Evolutionary conservation across 2,888 invertebrate species (phyloP).

Genomic region (Parthenolecanium corni): DNA sequence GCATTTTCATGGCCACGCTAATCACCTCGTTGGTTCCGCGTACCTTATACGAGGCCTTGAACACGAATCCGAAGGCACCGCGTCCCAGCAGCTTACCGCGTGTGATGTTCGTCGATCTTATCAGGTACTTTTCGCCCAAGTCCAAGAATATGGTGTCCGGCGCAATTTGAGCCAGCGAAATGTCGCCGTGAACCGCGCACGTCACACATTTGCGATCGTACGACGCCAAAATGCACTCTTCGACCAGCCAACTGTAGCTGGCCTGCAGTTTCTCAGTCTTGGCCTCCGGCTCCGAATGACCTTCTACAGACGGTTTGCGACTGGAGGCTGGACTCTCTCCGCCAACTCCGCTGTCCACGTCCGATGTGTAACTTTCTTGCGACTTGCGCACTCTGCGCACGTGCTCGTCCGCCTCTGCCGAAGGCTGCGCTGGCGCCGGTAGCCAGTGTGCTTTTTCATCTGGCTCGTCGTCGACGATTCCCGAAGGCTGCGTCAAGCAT

Average conservation of each 20-base stretch:
- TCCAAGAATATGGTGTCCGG: slow-evolving; percentile 89
- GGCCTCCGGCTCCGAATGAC: slow-evolving; percentile 47
- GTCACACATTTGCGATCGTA: slow-evolving; percentile 51
- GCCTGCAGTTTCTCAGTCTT: slow-evolving; percentile 36
- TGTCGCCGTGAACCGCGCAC: slow-evolving; percentile 70
- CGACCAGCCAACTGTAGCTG: slow-evolving; percentile 76
- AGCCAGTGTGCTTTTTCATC: not conserved
- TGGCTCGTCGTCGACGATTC: not conserved
- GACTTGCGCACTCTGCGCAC: slow-evolving; percentile 35
- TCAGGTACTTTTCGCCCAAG: slow-evolving; percentile 65
- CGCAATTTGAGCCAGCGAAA: slow-evolving; percentile 66
- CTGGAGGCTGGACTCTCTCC: slow-evolving; percentile 65
- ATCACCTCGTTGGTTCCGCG: slow-evolving; percentile 43
- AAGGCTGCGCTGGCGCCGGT: not conserved
- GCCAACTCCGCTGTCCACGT: slow-evolving; percentile 79
- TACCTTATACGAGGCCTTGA: slow-evolving; percentile 60
- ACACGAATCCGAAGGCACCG: slow-evolving; percentile 98
- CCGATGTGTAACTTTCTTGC: slow-evolving; percentile 65
- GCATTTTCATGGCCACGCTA: slow-evolving; percentile 86
- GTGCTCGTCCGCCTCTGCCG: slow-evolving; percentile 32
- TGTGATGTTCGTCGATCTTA: slow-evolving; percentile 69
- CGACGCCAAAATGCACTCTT: slow-evolving; percentile 78
- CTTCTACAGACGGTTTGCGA: slow-evolving; percentile 71
- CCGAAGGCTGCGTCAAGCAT: slow-evolving; percentile 48
- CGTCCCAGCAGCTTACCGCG: slow-evolving; percentile 69